Conservation (phyloP, 2,797 vertebrate species). For the Malurus splendens region DNA sequence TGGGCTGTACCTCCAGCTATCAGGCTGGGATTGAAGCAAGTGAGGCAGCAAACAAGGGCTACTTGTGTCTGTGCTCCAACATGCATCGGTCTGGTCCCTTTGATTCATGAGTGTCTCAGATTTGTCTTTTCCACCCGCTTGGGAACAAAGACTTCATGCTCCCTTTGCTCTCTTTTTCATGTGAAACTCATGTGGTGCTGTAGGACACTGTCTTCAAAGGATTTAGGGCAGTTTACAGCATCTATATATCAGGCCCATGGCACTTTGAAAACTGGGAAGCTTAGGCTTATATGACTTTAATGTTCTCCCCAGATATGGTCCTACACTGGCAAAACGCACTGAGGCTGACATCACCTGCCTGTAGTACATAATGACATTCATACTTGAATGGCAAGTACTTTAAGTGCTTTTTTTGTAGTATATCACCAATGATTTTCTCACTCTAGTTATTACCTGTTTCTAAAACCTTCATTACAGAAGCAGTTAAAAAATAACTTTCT, state of each 20-base stretch:
- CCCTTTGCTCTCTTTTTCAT: neutral
- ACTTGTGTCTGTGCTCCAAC: neutral
- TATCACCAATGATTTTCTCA: constrained; percentile 56
- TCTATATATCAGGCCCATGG: neutral
- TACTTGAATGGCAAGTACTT: constrained; percentile 49
- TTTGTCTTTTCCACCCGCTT: neutral
- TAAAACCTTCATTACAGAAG: constrained; percentile 61
- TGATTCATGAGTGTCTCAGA: neutral
- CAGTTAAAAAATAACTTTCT: constrained; percentile 65
- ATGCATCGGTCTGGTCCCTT: neutral
- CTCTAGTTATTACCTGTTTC: constrained; percentile 61
- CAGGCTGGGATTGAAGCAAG: neutral
- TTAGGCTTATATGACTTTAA: neutral
- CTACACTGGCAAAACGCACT: neutral
- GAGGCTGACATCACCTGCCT: constrained; percentile 5
- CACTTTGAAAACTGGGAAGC: neutral
- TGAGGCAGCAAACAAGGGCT: neutral
- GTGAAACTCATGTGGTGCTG: neutral
- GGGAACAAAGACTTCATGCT: neutral
- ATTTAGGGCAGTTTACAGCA: neutral
- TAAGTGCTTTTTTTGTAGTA: constrained; percentile 29
- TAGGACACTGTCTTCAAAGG: neutral
- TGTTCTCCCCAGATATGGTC: neutral
- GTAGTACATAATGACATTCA: constrained; percentile 52
- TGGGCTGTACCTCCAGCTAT: neutral